A percentile compares a stretch with the other conserved stretches of the same genome.
phyloP scores from a whole-genome alignment of 2,888 invertebrate species.

The Morpho achilles region DNA sequence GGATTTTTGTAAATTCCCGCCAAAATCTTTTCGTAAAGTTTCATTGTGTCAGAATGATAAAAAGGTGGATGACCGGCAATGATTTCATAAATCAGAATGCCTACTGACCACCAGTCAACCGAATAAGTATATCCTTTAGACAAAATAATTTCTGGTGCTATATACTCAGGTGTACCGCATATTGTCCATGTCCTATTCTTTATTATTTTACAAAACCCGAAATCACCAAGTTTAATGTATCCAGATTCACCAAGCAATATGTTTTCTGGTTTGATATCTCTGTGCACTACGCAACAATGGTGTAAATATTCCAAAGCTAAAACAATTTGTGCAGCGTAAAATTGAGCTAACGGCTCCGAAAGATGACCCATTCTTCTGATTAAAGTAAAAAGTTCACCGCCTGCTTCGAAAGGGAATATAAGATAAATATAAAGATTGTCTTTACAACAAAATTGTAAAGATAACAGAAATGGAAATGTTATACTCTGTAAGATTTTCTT shows the following conservation, averaged over 20 bases:
- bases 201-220: slow-evolving; percentile 92
- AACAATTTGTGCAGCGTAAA: slow-evolving; percentile 94
- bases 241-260: slow-evolving; percentile 86
- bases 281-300: slow-evolving; percentile 88
- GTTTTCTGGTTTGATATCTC: slow-evolving; percentile 95
- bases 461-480: slow-evolving; percentile 90
- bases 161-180: slow-evolving; percentile 97
- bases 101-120: slow-evolving; percentile 98
- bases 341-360: slow-evolving; percentile 87
- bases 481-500: slow-evolving; percentile 90
- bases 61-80: slow-evolving; percentile 95
- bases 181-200: slow-evolving; percentile 90
- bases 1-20: slow-evolving; percentile 90
- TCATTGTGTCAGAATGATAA: slow-evolving; percentile 90
- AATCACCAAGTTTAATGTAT: slow-evolving; percentile 91
- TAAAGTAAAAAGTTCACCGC: slow-evolving; percentile 90
- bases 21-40: slow-evolving; percentile 96
- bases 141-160: slow-evolving; percentile 94
- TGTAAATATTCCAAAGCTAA: slow-evolving; percentile 95
- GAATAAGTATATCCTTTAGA: slow-evolving; percentile 93
- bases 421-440: slow-evolving; percentile 90
- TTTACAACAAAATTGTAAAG: slow-evolving; percentile 88
- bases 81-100: slow-evolving; percentile 92
- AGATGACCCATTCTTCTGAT: slow-evolving; percentile 79
- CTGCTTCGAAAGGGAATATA: slow-evolving; percentile 88